phyloP scores from a whole-genome alignment of 2,797 vertebrate genomes.

The Graptemys geographica region DNA sequence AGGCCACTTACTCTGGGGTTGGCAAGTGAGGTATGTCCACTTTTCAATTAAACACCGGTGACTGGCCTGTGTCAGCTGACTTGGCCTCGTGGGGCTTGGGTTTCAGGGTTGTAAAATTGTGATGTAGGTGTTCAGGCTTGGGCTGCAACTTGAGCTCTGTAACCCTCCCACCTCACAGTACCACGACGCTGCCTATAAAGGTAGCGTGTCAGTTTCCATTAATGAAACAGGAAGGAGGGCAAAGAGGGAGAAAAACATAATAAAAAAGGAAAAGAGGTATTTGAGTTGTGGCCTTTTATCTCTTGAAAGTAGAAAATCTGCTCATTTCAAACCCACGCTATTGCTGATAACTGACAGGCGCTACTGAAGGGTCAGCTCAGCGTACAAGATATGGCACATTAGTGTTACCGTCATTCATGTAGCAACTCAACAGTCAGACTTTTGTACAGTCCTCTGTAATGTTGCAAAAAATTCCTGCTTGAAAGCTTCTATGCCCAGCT shows the following conservation, averaged over 20 bases:
- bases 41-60: background rate
- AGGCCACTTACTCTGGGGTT: background rate
- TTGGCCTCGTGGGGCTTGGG: background rate
- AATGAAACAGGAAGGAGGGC: background rate
- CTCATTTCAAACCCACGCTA: background rate
- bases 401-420: background rate
- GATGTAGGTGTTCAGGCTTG: background rate
- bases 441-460: background rate
- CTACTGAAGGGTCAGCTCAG: background rate
- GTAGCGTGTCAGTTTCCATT: background rate
- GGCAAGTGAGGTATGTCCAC: background rate
- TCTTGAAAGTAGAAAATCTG: background rate
- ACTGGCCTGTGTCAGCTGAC: background rate
- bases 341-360: background rate
- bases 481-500: background rate
- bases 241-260: background rate
- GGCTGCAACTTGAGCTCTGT: too few species aligned
- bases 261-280: background rate
- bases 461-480: background rate
- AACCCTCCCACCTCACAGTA: too few species aligned
- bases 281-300: background rate
- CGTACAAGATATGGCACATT: background rate
- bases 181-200: background rate
- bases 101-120: background rate
- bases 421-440: background rate